These are phyloP conservation scores for Phymanthus crucifer DNA, from an alignment of 92 coral and sea anemone species.

Conservation along the genomic window DNA sequence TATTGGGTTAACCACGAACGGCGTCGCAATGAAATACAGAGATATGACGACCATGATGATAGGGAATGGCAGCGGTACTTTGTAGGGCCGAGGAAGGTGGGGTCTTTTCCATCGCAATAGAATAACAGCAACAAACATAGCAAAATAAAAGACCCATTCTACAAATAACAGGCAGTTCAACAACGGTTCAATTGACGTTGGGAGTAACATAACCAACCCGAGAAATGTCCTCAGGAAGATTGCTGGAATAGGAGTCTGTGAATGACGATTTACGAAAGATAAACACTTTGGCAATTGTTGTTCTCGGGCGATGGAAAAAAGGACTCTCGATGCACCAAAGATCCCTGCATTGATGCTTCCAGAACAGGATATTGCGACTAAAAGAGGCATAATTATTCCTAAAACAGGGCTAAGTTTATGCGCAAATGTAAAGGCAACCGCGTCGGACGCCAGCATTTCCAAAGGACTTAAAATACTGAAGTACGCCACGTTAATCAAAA, in stretches of 20 bases:
- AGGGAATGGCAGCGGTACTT: slow-evolving; percentile 40
- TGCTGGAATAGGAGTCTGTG: slow-evolving; percentile 57
- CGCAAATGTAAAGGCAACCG: slow-evolving; percentile 62
- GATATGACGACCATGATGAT: slow-evolving; percentile 30
- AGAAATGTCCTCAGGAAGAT: slow-evolving; percentile 35
- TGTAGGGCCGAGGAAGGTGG: slow-evolving; percentile 43
- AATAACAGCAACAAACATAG: slow-evolving; percentile 51
- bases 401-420: slow-evolving; percentile 32
- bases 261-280: slow-evolving; percentile 35
- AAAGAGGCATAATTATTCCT: slow-evolving; percentile 45
- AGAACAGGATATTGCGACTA: slow-evolving; percentile 49
- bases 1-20: slow-evolving; percentile 43
- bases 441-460: slow-evolving; percentile 57
- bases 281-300: slow-evolving; percentile 47
- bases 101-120: slow-evolving; percentile 47
- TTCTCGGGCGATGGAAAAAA: slow-evolving; percentile 59
- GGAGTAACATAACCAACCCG: slow-evolving; percentile 48
- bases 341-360: slow-evolving; percentile 42
- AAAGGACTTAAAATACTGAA: slow-evolving; percentile 48
- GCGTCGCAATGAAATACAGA: slow-evolving; percentile 39
- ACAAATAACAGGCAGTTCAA: slow-evolving; percentile 43
- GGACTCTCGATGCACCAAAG: slow-evolving; percentile 35
- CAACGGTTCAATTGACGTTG: slow-evolving; percentile 39
- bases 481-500: slow-evolving; percentile 58
- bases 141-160: slow-evolving; percentile 41